Percentiles rank a stretch among this genome's conserved stretches.
These are phyloP conservation scores for Glaucomys volans DNA, from an alignment of 2,113 vertebrate species.

Conservation along the genomic window DNA sequence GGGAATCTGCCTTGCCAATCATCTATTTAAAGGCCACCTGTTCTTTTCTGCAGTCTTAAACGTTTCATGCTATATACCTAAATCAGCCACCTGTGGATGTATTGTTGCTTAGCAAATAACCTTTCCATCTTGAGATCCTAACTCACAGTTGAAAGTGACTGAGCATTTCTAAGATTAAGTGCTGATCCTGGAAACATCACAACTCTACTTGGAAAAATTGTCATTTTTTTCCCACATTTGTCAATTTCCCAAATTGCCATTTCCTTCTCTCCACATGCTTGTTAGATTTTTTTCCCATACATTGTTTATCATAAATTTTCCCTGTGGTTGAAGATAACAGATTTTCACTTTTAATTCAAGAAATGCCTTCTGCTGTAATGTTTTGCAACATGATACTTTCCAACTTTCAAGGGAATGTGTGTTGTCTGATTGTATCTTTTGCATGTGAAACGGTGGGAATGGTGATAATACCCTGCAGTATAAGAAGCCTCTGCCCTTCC, in stretches of 20 bases:
- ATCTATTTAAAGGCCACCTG: not conserved
- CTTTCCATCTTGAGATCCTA: not conserved
- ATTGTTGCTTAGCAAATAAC: not conserved
- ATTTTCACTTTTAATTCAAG: constrained; percentile 82
- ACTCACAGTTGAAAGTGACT: not conserved
- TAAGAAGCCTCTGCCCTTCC: not conserved
- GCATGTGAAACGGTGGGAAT: not conserved
- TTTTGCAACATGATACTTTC: constrained; percentile 77
- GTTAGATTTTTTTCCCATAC: constrained; percentile 70
- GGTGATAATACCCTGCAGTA: not conserved
- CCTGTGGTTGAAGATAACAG: constrained; percentile 78
- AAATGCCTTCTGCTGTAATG: constrained; percentile 73
- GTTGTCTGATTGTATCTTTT: not conserved
- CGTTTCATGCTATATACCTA: not conserved
- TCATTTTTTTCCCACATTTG: not conserved
- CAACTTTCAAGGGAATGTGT: constrained; percentile 61
- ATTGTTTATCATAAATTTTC: constrained; percentile 81
- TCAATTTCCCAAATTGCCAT: too few species aligned
- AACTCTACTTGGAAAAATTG: constrained; percentile 2
- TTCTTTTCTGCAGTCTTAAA: not conserved
- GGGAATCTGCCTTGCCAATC: not conserved
- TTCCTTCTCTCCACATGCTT: not conserved
- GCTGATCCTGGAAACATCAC: constrained; percentile 31
- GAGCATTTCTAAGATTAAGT: constrained; percentile 48
- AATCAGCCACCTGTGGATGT: not conserved